A percentile compares a stretch with the other conserved stretches of the same genome.
phyloP scores from a whole-genome alignment of 2,797 vertebrate species.

The Mus spretus region DNA sequence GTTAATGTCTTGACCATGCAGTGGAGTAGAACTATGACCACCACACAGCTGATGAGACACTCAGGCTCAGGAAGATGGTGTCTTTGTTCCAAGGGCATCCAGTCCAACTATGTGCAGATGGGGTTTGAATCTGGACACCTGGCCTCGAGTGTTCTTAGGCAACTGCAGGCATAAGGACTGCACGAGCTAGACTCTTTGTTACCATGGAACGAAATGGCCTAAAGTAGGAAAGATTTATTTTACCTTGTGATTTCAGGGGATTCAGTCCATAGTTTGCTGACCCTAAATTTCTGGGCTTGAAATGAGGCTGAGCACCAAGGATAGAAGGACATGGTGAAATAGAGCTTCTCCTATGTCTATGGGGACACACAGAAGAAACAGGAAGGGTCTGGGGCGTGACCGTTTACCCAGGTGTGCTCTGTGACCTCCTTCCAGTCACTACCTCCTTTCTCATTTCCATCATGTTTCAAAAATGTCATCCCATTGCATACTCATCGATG shows the following conservation, averaged over 20 bases:
- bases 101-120: neutral
- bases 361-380: neutral
- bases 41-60: neutral
- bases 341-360: neutral
- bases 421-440: neutral
- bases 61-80: neutral
- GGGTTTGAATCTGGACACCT: neutral
- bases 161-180: neutral
- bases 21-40: neutral
- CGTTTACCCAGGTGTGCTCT: neutral
- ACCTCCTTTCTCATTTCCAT: neutral
- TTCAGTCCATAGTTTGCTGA: neutral
- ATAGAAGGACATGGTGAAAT: neutral
- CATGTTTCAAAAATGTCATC: neutral
- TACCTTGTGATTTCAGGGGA: neutral
- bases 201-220: neutral
- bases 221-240: neutral
- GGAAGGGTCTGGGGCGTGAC: neutral
- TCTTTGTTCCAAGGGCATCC: neutral
- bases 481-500: neutral
- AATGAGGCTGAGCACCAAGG: neutral
- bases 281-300: neutral
- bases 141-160: neutral
- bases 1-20: neutral
- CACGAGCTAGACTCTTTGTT: neutral